Evolutionary conservation across 2,888 invertebrate genomes (phyloP).

Genomic region (Coelinius sp.): DNA sequence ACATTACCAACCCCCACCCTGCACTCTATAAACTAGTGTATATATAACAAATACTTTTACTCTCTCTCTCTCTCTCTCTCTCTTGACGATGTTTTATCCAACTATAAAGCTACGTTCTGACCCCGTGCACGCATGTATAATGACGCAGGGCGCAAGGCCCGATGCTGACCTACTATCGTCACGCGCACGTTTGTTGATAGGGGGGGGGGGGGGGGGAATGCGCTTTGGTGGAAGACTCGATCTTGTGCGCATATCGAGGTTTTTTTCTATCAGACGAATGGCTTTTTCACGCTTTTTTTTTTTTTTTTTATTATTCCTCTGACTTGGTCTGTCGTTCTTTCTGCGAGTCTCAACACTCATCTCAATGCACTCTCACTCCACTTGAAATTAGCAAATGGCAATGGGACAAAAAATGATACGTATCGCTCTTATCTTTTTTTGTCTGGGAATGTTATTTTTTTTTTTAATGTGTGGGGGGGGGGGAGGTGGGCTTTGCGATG

Average conservation of each 20-base stretch:
- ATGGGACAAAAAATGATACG: constrained; percentile 14
- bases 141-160: constrained; percentile 45
- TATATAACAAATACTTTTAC: constrained; percentile 11
- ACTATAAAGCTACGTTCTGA: constrained; percentile 16
- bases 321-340: constrained; percentile 11
- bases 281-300: constrained; percentile 13
- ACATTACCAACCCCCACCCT: constrained; percentile 39
- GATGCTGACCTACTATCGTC: constrained; percentile 47
- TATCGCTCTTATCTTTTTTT: not conserved
- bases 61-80: constrained; percentile 1
- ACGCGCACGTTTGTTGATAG: constrained; percentile 11
- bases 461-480: not conserved
- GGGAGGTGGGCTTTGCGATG: not conserved
- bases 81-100: not conserved
- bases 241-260: constrained; percentile 7
- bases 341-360: constrained; percentile 16
- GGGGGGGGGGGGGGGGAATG: not conserved
- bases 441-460: not conserved
- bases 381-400: constrained; percentile 33
- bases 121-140: constrained; percentile 46
- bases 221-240: constrained; percentile 1
- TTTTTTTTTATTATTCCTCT: too few species aligned
- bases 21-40: constrained; percentile 31
- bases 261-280: constrained; percentile 15
- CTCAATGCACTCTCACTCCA: constrained; percentile 36